Evolutionary conservation across 2,888 invertebrate genomes (phyloP).

Genomic region (Lordiphosa fenestrarum): DNA sequence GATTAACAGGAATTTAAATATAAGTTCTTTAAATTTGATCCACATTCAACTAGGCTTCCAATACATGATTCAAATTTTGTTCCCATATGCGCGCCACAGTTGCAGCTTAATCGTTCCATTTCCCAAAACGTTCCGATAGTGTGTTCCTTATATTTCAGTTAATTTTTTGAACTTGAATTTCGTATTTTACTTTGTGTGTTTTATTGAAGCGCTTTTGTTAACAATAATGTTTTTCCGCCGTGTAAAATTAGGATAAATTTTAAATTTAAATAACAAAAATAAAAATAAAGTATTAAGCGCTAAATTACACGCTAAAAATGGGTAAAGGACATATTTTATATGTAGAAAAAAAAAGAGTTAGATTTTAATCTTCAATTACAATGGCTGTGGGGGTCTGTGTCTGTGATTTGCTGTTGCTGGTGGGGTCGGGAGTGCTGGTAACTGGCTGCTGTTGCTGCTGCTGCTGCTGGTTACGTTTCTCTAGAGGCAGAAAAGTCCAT

Average conservation of each 20-base stretch:
- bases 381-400: slow-evolving; percentile 40
- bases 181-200: no score
- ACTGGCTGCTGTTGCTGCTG: slow-evolving; percentile 4
- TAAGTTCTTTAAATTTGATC: no score
- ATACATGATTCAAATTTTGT: no score
- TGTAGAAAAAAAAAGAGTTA: slow-evolving; percentile 24
- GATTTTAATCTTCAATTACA: slow-evolving; percentile 59
- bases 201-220: no score
- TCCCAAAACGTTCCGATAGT: no score
- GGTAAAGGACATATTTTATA: slow-evolving; percentile 50
- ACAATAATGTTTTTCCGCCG: no score
- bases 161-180: no score
- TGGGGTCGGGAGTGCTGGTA: slow-evolving; percentile 9
- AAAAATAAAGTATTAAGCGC: slow-evolving; percentile 16
- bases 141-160: no score
- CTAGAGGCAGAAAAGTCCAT: slow-evolving; percentile 56
- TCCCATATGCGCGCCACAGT: no score
- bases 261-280: slow-evolving; percentile 9
- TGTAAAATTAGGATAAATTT: slow-evolving; percentile 7
- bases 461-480: slow-evolving; percentile 5
- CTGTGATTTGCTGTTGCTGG: neutral
- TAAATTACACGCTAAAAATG: slow-evolving; percentile 18
- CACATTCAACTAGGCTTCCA: no score
- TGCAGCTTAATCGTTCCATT: no score
- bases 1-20: no score